Percentiles rank a stretch among this genome's conserved stretches.
phyloP scores from a whole-genome alignment of 2,797 vertebrate genomes.

The Hipposideros larvatus region DNA sequence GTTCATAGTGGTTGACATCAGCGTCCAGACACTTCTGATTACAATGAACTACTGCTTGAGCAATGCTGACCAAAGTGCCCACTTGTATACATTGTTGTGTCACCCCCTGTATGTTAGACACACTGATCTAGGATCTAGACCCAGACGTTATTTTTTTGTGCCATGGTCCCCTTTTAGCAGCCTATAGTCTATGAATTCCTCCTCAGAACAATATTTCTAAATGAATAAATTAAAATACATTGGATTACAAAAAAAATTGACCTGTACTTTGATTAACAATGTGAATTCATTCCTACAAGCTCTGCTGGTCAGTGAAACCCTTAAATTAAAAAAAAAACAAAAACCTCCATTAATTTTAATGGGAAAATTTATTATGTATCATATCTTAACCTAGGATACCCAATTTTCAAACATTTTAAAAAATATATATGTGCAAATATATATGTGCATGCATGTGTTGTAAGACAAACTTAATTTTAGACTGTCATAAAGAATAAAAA shows the following conservation, averaged over 20 bases:
- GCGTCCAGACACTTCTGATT: too few relatives aligned
- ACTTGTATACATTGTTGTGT: too few relatives aligned
- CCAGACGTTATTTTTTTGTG: background rate
- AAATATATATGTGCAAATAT: background rate
- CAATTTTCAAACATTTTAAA: background rate
- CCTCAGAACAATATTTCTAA: conserved; percentile 2
- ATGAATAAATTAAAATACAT: background rate
- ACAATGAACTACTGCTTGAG: too few relatives aligned
- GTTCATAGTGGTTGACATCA: too few relatives aligned
- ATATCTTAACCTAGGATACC: background rate
- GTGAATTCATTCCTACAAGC: background rate
- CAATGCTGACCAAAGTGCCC: too few relatives aligned
- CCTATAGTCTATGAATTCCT: background rate
- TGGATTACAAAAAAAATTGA: background rate
- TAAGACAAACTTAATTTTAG: background rate
- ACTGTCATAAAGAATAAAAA: background rate
- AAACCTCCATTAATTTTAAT: conserved; percentile 1
- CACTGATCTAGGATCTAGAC: background rate
- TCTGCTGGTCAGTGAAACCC: background rate
- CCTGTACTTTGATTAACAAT: background rate
- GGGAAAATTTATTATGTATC: background rate
- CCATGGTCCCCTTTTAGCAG: background rate
- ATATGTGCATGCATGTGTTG: background rate
- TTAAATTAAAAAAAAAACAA: background rate
- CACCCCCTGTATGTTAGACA: background rate